Base-by-base conservation (phyloP, 2,888 invertebrate genomes). In the Eupithecia subumbrata region DNA sequence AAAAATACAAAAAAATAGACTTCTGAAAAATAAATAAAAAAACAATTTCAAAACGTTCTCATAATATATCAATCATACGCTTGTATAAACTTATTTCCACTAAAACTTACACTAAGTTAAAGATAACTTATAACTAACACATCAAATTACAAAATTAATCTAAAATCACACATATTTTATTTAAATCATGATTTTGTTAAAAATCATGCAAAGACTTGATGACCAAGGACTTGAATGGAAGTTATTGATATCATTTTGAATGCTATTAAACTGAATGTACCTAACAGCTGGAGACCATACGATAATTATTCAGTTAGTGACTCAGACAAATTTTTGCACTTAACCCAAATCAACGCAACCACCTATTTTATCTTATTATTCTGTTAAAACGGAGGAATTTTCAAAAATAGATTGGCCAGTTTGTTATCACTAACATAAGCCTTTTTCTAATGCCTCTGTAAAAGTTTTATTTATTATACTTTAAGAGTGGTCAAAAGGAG, bases 141-240 rank as follows among this genome's bases (percentile, higher is more conserved):
- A 64, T 22, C 63, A 5, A 64, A 45, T 68, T n/a, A 5, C 45
- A 76, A 70, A 60, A 45, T 71, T 73, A 77, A 74, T 22, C 77
- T 81, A 83, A 79, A 78, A 85, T 85, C 84, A 85, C 84, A 84
- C 83, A 12, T 80, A 64, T 34, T 18, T 34, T 34, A 34, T 63
- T 16, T 1, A 30, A 18, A 25, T 40, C 40, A 40, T 37, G 37
- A 37, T 37, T 37, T 37, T 7, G 5, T 16, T 0, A 14, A 63
- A 22, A 63, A 63, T 30, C 63, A 30, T 63, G 25, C 11, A 11
- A 4, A 18, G 30, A 30, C 30, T 16, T 18, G 63, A 18, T 34
- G 5, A 25, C 56, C 22, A 60, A 25, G 25, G 60, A 11, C 52
- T 45, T 52, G 1, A 56, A 22, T 22, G 56, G 11, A 52, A n/a